These are phyloP conservation scores for Noctua janthina DNA, from an alignment of 2,888 invertebrate genomes.

Conservation along the genomic window DNA sequence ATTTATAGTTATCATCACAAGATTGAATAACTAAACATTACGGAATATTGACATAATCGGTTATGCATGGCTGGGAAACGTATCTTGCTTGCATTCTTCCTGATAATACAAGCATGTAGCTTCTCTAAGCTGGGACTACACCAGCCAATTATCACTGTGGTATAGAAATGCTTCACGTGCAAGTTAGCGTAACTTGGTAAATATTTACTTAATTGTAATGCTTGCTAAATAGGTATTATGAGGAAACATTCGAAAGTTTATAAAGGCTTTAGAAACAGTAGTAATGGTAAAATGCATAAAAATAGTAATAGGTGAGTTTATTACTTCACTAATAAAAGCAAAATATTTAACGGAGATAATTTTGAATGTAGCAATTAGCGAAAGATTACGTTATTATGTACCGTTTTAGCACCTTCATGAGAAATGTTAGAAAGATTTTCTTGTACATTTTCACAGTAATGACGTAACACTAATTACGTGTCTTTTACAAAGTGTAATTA, in stretches of 20 bases:
- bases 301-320: neutral
- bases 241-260: conserved; percentile 16
- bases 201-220: neutral
- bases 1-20: conserved; percentile 49
- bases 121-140: neutral
- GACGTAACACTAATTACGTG: conserved; percentile 59
- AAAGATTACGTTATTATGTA: conserved; percentile 15
- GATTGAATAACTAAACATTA: conserved; percentile 62
- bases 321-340: neutral
- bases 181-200: neutral
- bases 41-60: conserved; percentile 64
- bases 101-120: conserved; percentile 10
- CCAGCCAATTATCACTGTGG: neutral
- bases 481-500: conserved; percentile 55
- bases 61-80: conserved; percentile 61
- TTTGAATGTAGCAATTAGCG: neutral
- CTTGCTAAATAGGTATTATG: conserved; percentile 1
- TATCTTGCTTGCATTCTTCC: conserved; percentile 56
- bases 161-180: neutral
- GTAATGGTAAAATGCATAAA: neutral
- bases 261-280: neutral
- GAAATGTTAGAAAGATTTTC: conserved; percentile 8
- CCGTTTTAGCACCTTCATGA: conserved; percentile 22
- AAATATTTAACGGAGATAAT: neutral
- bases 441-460: conserved; percentile 35